phyloP scores from a whole-genome alignment of 1,140 invertebrate genomes.

The Drosophila nannoptera region DNA sequence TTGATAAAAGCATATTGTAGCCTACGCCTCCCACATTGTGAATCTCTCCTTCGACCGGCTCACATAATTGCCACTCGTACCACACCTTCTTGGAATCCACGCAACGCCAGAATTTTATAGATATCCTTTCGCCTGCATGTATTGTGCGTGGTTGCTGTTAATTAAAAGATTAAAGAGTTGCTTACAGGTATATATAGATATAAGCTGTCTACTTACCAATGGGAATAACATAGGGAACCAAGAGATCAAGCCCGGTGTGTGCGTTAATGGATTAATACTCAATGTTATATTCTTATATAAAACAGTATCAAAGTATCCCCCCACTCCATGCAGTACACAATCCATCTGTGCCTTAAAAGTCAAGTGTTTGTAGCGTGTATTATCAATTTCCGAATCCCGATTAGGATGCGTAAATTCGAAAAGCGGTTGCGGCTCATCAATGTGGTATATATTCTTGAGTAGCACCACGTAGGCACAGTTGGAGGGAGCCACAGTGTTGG shows the following conservation, averaged over 20 bases:
- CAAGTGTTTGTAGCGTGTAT: constrained; percentile 86
- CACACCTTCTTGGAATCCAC: constrained; percentile 90
- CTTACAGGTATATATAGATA: neutral
- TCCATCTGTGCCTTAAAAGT: constrained; percentile 87
- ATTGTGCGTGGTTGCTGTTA: constrained; percentile 61
- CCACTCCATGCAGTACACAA: constrained; percentile 93
- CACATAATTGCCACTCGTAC: constrained; percentile 94
- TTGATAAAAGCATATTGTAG: constrained; percentile 47
- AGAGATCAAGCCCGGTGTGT: constrained; percentile 95
- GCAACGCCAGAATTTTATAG: constrained; percentile 93
- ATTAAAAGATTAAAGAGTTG: neutral
- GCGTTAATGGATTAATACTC: constrained; percentile 93
- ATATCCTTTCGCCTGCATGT: constrained; percentile 85
- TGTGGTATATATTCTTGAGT: constrained; percentile 92
- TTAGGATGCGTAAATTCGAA: constrained; percentile 96
- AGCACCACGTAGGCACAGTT: constrained; percentile 91
- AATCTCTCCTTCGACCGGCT: constrained; percentile 80
- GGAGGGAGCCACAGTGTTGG: constrained; percentile 37
- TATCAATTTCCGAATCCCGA: constrained; percentile 83
- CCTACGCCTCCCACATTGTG: constrained; percentile 51
- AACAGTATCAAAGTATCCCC: constrained; percentile 95
- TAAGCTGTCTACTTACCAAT: constrained; percentile 82
- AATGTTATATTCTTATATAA: constrained; percentile 91
- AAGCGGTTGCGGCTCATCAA: constrained; percentile 87
- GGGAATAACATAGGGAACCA: constrained; percentile 99